These are phyloP conservation scores for Pempheris klunzingeri DNA, from an alignment of 2,797 vertebrate genomes.

Conservation along the genomic window DNA sequence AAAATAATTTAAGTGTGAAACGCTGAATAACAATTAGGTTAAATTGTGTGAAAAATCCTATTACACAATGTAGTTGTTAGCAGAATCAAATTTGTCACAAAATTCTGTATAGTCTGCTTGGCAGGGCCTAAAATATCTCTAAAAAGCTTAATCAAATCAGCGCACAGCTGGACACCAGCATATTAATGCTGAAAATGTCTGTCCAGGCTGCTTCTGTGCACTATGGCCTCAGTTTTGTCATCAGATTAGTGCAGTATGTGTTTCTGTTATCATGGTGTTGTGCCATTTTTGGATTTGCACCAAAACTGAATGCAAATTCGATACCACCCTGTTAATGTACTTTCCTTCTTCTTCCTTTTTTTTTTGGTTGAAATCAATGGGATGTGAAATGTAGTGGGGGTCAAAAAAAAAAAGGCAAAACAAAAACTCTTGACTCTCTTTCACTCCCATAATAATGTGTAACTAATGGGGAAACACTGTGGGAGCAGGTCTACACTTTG, in stretches of 20 bases:
- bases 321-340: background rate
- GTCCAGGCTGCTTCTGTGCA: background rate
- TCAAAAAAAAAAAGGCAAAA: too few relatives aligned
- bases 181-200: background rate
- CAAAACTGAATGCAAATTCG: background rate
- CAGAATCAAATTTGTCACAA: background rate
- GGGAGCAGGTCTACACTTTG: background rate
- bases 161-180: background rate
- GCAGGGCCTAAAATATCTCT: background rate
- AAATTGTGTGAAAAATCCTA: background rate
- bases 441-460: background rate
- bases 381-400: too few relatives aligned
- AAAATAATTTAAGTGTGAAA: background rate
- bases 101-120: background rate
- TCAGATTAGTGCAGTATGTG: background rate
- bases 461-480: background rate
- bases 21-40: background rate
- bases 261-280: background rate
- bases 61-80: background rate
- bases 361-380: background rate
- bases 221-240: background rate
- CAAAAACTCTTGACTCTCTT: background rate
- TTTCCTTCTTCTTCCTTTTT: background rate
- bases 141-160: background rate
- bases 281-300: background rate